These are phyloP conservation scores for Exaiptasia diaphana DNA, from an alignment of 64 coral and sea anemone species.

Conservation along the genomic window DNA sequence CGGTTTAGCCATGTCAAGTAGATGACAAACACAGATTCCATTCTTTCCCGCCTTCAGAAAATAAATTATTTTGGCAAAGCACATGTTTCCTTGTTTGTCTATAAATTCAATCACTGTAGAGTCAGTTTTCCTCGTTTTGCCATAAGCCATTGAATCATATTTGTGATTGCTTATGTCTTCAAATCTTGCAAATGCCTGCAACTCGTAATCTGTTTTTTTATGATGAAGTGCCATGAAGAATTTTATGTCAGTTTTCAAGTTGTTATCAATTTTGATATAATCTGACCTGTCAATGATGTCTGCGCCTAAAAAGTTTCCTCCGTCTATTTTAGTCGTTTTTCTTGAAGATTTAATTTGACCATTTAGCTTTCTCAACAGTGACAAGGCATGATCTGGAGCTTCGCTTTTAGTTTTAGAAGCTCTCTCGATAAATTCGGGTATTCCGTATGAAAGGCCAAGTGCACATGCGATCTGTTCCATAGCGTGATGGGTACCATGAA, in stretches of 20 bases:
- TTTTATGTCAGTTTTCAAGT: slow-evolving; percentile 28
- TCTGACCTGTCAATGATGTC: not conserved
- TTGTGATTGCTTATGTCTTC: slow-evolving; percentile 27
- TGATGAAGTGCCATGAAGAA: slow-evolving; percentile 23
- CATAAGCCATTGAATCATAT: slow-evolving; percentile 30
- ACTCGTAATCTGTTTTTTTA: slow-evolving; percentile 15
- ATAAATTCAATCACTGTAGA: slow-evolving; percentile 43
- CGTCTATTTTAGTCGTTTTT: slow-evolving; percentile 27
- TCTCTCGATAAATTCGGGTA: slow-evolving; percentile 9
- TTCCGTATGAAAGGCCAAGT: slow-evolving; percentile 32
- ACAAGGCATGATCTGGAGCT: slow-evolving; percentile 15
- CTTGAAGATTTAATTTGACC: slow-evolving; percentile 21
- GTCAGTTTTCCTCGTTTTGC: slow-evolving; percentile 25
- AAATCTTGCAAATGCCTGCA: slow-evolving; percentile 30
- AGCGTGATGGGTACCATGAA: slow-evolving; percentile 51
- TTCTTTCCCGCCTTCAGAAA: slow-evolving; percentile 16
- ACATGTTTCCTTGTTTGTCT: slow-evolving; percentile 26
- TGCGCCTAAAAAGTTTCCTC: slow-evolving; percentile 50
- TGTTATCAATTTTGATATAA: slow-evolving; percentile 25
- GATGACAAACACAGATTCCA: slow-evolving; percentile 45
- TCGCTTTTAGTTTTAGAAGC: slow-evolving; percentile 15
- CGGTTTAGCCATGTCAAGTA: not conserved
- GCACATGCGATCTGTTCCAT: slow-evolving; percentile 60
- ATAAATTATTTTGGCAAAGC: slow-evolving; percentile 27
- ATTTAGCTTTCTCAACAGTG: slow-evolving; percentile 37